Percentiles rank a stretch among this genome's conserved stretches.
Conservation (phyloP, 2,888 invertebrate species). For the Cryptus viduatorius region DNA sequence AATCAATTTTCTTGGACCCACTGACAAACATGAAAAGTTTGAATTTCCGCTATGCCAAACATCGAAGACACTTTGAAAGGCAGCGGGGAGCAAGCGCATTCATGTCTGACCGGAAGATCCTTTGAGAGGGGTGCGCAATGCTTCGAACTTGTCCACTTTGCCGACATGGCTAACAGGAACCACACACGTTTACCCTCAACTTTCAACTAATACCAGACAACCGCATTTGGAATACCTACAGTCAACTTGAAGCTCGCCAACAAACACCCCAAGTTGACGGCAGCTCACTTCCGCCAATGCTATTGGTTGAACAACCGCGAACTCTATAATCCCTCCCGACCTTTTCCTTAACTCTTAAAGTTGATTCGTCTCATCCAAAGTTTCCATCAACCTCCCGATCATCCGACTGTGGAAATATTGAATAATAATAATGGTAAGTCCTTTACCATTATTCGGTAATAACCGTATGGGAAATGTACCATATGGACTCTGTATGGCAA, state of each 20-base stretch:
- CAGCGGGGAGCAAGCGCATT: constrained; percentile 31
- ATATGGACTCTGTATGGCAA: too few species aligned
- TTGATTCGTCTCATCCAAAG: constrained; percentile 31
- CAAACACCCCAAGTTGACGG: constrained; percentile 38
- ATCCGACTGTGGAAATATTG: neutral
- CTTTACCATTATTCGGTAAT: neutral
- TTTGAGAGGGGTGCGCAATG: constrained; percentile 32
- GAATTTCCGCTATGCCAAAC: constrained; percentile 40
- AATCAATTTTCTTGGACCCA: constrained; percentile 23
- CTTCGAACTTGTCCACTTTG: constrained; percentile 49
- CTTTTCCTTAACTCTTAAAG: constrained; percentile 16
- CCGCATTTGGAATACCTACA: constrained; percentile 38
- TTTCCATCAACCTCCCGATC: constrained; percentile 3
- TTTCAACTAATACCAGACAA: constrained; percentile 38
- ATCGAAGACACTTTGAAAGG: constrained; percentile 37
- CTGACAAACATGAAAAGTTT: constrained; percentile 35
- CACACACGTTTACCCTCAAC: constrained; percentile 41
- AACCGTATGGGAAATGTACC: neutral
- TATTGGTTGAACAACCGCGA: constrained; percentile 35
- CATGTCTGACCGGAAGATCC: constrained; percentile 40
- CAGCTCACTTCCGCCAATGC: neutral
- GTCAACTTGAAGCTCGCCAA: constrained; percentile 23
- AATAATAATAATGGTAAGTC: neutral
- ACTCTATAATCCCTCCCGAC: constrained; percentile 48
- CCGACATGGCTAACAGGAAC: constrained; percentile 34